Base-by-base conservation (phyloP, 2,888 invertebrate species). In the Nomada ruficornis region DNA sequence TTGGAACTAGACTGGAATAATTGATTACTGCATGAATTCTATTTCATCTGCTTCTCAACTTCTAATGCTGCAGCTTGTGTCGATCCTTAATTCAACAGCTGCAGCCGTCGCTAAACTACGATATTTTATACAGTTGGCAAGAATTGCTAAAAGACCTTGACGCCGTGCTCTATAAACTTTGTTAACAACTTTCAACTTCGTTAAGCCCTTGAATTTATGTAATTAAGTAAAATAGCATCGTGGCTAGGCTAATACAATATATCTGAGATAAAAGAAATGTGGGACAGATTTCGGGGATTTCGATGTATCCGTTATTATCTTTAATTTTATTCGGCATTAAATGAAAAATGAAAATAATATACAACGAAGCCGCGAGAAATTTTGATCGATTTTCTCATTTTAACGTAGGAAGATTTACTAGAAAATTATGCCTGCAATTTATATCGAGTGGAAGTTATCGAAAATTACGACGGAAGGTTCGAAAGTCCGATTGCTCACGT, bases 1-100 rank as follows among this genome's bases (percentile, higher is more conserved):
- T 81, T 65, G 72, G 55, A 62, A 75, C 55, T 60, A 68, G 67
- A 44, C 23, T 65, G 62, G 65, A 81, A 86, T 86, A 87, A 86
- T 87, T 86, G 67, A 87, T 72, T 81, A 77, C 74, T 78, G 73
- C 47, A 29, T 57, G 60, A 79, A 81, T 83, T 78, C 62, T 62
- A 81, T 84, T 84, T 81, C 57, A 55, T 55, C 59, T 60, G 71
- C 26, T 73, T 76, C 70, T 50, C 63, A 73, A 84, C 67, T 86
- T 73, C 52, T 11, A 42, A 44, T 20, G 15, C 20, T 11, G 15
- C 2, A 67, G 52, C 26, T 18, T 26, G 10, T 44, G 23, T 55
- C 63, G 63, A 77, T 86, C 80, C 67, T 77, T 76, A 75, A 86
- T 87, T 86, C 72, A 80, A 26, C 71, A 83, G 74, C 26, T 62